Base-by-base conservation (phyloP, 53 echinoderm and acorn worm species). In the Actinopyga echinites region DNA sequence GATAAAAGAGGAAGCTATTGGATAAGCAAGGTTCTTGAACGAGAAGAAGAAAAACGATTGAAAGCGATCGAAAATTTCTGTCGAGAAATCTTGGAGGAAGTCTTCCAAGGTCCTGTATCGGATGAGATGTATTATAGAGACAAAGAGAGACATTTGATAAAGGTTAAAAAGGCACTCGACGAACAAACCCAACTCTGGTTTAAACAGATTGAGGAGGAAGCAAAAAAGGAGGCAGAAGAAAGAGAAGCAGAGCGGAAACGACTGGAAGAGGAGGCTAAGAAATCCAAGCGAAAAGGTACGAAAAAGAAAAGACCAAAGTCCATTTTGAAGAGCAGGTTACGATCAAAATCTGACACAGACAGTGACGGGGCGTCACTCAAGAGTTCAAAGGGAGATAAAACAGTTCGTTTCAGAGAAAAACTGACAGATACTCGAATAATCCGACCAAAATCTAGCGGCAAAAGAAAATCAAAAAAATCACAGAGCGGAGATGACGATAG, bases 381-480 rank as follows among this genome's bases (percentile, higher is more conserved):
- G 17, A 79, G 83, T 21, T 81, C 84, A 9, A 78, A 74, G 36
- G 53, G 61, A 36, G 84, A 68, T 29, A 95, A 95, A 78, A 80
- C 83, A 57, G 95, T 95, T 6, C 84, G 86, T 23, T 92, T 95
- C 45, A 84, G 89, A 53, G 89, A 93, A 13, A 95, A 93, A 67
- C 83, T 95, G 6, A 89, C 87, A 0, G 93, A 91, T 79, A 93
- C 95, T 6, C 85, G 88, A 82, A 88, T 88, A 9, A 91, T 93
- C 9, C 68, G 40, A 71, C 26, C 60, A 42, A 52, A 79, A 53
- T 64, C 87, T 38, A n/a, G 71, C 65, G 28, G 3, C 4, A 55
- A 44, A 28, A 77, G 49, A 25, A 77, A 31, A 29, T 28, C 21
- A 0, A 77, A 77, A 31, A 77, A 77, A 28, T 45, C 20, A 15